Evolutionary conservation across 92 coral and sea anemone genomes (phyloP).

Genomic region (Heliopora coerulea): DNA sequence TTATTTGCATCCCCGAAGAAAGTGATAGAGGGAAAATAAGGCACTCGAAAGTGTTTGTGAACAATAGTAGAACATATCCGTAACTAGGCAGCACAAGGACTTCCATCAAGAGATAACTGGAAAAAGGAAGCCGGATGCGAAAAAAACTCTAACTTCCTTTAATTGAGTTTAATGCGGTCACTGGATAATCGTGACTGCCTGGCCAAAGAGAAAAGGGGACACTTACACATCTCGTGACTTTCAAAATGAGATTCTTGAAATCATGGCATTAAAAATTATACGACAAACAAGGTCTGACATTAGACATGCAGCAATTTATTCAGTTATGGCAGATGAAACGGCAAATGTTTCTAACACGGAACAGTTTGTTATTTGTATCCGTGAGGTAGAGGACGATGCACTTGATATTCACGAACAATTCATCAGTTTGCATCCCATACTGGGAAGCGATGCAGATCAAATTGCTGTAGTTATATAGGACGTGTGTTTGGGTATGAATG

Average conservation of each 20-base stretch:
- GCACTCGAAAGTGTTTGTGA: conserved; percentile 43
- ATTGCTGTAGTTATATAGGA: conserved; percentile 40
- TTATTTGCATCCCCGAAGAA: conserved; percentile 11
- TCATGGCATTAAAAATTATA: conserved; percentile 32
- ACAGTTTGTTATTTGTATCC: conserved; percentile 57
- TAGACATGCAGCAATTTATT: conserved; percentile 36
- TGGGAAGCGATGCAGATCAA: conserved; percentile 45
- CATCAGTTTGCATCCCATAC: conserved; percentile 45
- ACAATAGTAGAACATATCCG: conserved; percentile 44
- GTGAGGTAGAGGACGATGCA: conserved; percentile 50
- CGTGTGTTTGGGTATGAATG: conserved; percentile 35
- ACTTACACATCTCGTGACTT: conserved; percentile 52
- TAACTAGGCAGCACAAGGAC: conserved; percentile 48
- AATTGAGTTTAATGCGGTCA: conserved; percentile 43
- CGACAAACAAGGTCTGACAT: conserved; percentile 39
- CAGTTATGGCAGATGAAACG: conserved; percentile 65
- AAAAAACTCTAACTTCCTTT: conserved; percentile 54
- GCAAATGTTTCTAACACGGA: conserved; percentile 55
- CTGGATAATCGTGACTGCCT: conserved; percentile 49
- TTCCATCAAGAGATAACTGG: conserved; percentile 54
- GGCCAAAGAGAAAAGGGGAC: conserved; percentile 45
- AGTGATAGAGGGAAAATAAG: conserved; percentile 28
- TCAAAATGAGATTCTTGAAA: conserved; percentile 54
- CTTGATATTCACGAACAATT: conserved; percentile 50
- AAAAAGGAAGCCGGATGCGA: conserved; percentile 38